phyloP scores from a whole-genome alignment of 2,888 invertebrate genomes.

The Nasonovia ribisnigri region DNA sequence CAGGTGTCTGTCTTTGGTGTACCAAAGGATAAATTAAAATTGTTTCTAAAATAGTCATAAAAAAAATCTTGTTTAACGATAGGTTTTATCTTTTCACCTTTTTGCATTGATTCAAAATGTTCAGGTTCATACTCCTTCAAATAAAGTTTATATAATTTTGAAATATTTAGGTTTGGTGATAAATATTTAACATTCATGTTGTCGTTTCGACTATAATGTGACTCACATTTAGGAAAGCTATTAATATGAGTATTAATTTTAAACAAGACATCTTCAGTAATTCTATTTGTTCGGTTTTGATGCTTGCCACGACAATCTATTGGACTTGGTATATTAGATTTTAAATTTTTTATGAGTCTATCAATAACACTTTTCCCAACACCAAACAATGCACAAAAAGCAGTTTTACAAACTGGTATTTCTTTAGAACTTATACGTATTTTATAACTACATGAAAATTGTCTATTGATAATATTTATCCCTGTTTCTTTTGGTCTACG shows the following conservation, averaged over 20 bases:
- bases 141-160: constrained; percentile 51
- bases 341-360: constrained; percentile 10
- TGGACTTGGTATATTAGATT: constrained; percentile 9
- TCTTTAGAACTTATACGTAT: background rate
- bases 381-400: constrained; percentile 31
- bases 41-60: constrained; percentile 24
- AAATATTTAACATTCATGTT: constrained; percentile 24
- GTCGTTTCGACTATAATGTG: constrained; percentile 38
- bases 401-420: constrained; percentile 23
- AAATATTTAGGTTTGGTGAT: constrained; percentile 53
- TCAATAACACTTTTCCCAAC: constrained; percentile 13
- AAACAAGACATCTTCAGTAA: constrained; percentile 31
- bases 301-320: constrained; percentile 52
- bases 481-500: constrained; percentile 22
- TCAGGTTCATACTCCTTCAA: constrained; percentile 62
- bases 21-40: constrained; percentile 45
- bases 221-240: constrained; percentile 36
- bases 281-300: constrained; percentile 40
- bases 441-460: constrained; percentile 5
- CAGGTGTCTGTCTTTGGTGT: constrained; percentile 37
- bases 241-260: constrained; percentile 51
- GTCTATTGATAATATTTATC: background rate
- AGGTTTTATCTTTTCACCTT: constrained; percentile 41
- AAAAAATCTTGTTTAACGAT: constrained; percentile 27
- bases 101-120: constrained; percentile 19